Base-by-base conservation (phyloP, 2,888 invertebrate species). In the Ichneumon xanthorius region DNA sequence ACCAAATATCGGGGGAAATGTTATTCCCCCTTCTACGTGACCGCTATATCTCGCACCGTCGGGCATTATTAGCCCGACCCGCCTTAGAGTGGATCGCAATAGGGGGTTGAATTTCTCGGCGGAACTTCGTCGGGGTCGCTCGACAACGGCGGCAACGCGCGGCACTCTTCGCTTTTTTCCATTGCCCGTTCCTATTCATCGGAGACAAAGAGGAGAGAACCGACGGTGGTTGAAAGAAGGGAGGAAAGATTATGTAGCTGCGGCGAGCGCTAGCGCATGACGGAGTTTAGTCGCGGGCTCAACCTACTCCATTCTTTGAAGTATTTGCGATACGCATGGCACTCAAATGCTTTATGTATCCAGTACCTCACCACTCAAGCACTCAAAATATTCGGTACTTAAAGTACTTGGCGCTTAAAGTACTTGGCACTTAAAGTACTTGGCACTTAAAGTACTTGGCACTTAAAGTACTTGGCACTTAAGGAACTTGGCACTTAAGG, bases 41-140 rank as follows among this genome's bases (percentile, higher is more conserved):
- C 58, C 61, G 19, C 40, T 63, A 63, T 75, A 63, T 75, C 61
- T 75, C 61, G 73, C 61, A 75, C 73, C 73, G 73, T 75, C 73
- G 61, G 73, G 73, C 30, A 75, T 75, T 75, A 58, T 73, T 58
- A 73, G 73, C 22, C 40, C 61, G 73, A 73, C 40, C 58, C 73
- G 30, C 26, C 73, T 73, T 73, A 61, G 58, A 73, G 58, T 61
- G 73, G 73, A 73, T 73, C 73, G 26, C 73, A 22, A 22, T 58
- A 45, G 26, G 58, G 73, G 73, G 73, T 61, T 73, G 40, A 26
- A 61, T 73, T 61, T 73, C 73, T 61, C 73, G 45, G 45, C 48
- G 61, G 73, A 61, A 75, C 61, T 75, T 75, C 48, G 61, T 75
- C 48, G 73, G 45, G 45, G 50, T 71, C 45, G 71, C 50, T 9